phyloP scores from a whole-genome alignment of 2,888 invertebrate genomes.

The Rambutsinella grinnellia region DNA sequence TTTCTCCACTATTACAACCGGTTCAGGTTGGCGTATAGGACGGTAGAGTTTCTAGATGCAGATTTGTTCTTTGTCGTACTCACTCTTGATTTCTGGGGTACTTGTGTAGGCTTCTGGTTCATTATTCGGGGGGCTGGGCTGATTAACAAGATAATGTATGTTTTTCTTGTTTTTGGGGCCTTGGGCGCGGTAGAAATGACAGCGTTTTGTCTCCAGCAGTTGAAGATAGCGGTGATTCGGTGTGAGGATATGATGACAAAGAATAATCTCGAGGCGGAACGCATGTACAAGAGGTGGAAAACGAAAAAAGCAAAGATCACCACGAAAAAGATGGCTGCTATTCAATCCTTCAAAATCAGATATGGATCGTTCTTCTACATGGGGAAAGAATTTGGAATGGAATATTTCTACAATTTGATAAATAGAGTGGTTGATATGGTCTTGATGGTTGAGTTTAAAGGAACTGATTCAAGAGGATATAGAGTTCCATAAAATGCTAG shows the following conservation, averaged over 20 bases:
- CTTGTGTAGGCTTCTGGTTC: neutral
- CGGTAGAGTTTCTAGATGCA: neutral
- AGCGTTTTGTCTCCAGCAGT: neutral
- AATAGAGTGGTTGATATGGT: neutral
- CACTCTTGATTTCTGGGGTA: neutral
- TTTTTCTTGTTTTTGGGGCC: neutral
- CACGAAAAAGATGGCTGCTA: neutral
- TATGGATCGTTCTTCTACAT: neutral
- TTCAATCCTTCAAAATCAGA: neutral
- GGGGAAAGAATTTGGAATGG: neutral
- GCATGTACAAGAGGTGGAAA: neutral
- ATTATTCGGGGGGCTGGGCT: neutral
- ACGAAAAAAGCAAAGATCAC: neutral
- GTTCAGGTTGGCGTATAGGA: neutral
- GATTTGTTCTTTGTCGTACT: neutral
- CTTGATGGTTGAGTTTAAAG: too few species aligned
- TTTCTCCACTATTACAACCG: neutral
- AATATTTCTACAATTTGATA: neutral
- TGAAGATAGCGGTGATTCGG: neutral
- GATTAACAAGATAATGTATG: neutral
- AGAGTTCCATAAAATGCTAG: too few species aligned
- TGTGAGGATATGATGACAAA: neutral
- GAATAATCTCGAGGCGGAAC: neutral
- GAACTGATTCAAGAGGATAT: too few species aligned
- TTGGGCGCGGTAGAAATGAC: neutral